A percentile compares a stretch with the other conserved stretches of the same genome.
Conservation (phyloP, 2,888 invertebrate species). For the Drosophila seclusa region DNA sequence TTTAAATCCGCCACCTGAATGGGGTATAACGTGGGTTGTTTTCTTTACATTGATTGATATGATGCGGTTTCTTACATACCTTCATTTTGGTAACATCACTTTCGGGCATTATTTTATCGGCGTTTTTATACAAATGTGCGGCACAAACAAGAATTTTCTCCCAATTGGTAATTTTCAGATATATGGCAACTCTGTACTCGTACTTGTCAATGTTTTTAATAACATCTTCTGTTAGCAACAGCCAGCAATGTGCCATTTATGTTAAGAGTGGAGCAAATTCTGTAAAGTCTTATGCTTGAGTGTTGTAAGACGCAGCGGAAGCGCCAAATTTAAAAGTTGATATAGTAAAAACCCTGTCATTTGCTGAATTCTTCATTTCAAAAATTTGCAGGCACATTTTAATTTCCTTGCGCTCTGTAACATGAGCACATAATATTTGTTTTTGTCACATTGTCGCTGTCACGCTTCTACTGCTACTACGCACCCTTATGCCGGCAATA, state of each 20-base stretch:
- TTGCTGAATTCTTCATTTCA: not conserved
- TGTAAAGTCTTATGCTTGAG: not conserved
- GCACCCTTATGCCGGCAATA: slow-evolving; percentile 26
- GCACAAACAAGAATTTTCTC: slow-evolving; percentile 37
- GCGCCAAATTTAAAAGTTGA: slow-evolving; percentile 1
- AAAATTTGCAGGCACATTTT: not conserved
- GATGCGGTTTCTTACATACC: slow-evolving; percentile 50
- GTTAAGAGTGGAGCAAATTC: slow-evolving; percentile 10
- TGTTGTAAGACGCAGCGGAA: not conserved
- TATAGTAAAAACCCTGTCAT: not conserved
- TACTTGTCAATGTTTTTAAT: slow-evolving; percentile 1
- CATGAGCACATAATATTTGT: slow-evolving; percentile 46
- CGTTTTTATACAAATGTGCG: slow-evolving; percentile 29
- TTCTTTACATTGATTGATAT: not conserved
- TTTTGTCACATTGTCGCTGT: slow-evolving; percentile 53
- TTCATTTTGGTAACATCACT: slow-evolving; percentile 84
- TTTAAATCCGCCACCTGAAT: slow-evolving; percentile 92
- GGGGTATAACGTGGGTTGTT: not conserved
- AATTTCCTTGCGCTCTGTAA: not conserved
- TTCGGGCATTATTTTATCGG: slow-evolving; percentile 79
- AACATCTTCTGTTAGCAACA: not conserved
- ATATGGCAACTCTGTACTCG: slow-evolving; percentile 24
- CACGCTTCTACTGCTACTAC: slow-evolving; percentile 28
- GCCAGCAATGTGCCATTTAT: not conserved
- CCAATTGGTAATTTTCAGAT: not conserved